Conservation (phyloP, 2,888 invertebrate species). For the Chouioia cunea region DNA sequence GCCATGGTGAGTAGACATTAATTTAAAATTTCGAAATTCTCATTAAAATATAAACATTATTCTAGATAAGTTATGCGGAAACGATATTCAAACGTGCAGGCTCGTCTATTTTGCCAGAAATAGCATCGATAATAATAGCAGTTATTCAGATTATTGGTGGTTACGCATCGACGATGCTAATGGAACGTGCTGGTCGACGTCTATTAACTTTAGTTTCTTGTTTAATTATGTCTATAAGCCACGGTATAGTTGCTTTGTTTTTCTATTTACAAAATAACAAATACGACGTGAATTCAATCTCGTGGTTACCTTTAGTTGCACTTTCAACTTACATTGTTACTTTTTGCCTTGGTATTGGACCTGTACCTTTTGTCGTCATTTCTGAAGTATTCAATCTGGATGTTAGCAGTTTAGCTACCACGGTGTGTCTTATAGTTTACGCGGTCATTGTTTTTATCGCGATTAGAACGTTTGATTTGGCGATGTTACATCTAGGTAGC, state of each 20-base stretch:
- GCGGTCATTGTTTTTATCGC: constrained; percentile 60
- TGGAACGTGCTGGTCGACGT: constrained; percentile 75
- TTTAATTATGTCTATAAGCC: constrained; percentile 60
- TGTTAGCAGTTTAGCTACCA: constrained; percentile 55
- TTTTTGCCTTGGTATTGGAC: constrained; percentile 71
- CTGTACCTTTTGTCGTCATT: constrained; percentile 70
- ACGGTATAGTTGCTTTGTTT: constrained; percentile 61
- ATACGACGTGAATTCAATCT: constrained; percentile 60
- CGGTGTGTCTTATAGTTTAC: constrained; percentile 52
- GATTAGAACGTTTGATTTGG: constrained; percentile 57
- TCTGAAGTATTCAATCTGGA: constrained; percentile 70
- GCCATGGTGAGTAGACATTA: constrained; percentile 61
- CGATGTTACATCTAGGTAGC: constrained; percentile 53
- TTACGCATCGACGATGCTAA: constrained; percentile 67
- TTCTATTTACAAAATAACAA: constrained; percentile 59
- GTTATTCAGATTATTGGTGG: constrained; percentile 71
- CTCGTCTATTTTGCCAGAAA: constrained; percentile 69
- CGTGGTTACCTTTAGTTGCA: constrained; percentile 71
- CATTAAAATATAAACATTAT: not conserved
- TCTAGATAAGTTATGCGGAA: constrained; percentile 69
- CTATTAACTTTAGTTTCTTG: constrained; percentile 69
- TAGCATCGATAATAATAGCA: constrained; percentile 74
- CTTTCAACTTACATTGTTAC: constrained; percentile 71
- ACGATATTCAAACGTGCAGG: constrained; percentile 72
- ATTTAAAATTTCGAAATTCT: no score